Base-by-base conservation (phyloP, 2,888 invertebrate species). In the Penaeus monodon region DNA sequence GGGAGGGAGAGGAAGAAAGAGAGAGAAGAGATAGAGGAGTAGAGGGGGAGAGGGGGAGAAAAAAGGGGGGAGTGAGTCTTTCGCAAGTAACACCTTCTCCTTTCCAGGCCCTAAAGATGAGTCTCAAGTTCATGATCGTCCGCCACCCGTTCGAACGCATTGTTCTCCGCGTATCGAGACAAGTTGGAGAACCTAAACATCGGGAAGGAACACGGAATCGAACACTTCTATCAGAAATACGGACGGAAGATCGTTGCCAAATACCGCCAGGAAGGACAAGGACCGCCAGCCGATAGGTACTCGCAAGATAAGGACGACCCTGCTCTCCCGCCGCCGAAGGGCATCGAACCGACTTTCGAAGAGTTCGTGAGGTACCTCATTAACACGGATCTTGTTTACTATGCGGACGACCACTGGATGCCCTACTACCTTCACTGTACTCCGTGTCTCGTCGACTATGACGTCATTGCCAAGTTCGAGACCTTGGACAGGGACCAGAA, bases 81-180 rank as follows among this genome's bases (percentile, higher is more conserved):
- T n/a, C 24, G 27, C 22, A 27, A 29, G n/a, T 70, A 27, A 70
- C 8, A 27, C n/a, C 70, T n/a, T 63, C 66, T n/a, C 63, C 68
- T 24, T 66, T 64, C 2, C 87, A 89, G 88, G 82, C 88, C 17
- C 33, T 87, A 7, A 73, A 81, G 20, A 49, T 38, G 63, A 86
- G 82, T 24, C 76, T 88, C 64, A 90, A 86, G 79, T 89, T 88
- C 66, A 90, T 94, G 76, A 93, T 94, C 70, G 94, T 94, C n/a
- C 92, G 94, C 20, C 94, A 94, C 91, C 94, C 95, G 1, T 94
- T 94, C 89, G 94, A 94, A 90, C 92, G 94, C 84, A 91, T 94
- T 63, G 91, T 94, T 94, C 44, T 94, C 94, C 7, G 94, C 94
- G 0, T 94, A 94, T 91, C 92, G 94, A 64, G 94, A 95, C 91